phyloP scores from a whole-genome alignment of 2,888 invertebrate species.

The Zhengitettix transpicula region DNA sequence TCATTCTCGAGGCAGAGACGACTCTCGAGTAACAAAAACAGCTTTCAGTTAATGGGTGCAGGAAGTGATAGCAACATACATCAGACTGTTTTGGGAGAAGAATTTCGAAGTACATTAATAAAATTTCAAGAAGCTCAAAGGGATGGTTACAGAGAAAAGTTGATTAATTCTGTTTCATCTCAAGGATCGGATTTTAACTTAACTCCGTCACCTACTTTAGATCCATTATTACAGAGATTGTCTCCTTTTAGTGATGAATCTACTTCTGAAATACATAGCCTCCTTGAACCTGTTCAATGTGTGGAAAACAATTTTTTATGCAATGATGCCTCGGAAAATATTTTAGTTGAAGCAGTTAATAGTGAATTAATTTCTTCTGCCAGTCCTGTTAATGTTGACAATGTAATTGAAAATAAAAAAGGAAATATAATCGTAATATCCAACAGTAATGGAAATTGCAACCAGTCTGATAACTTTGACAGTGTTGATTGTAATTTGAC shows the following conservation, averaged over 20 bases:
- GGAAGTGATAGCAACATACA: constrained; percentile 40
- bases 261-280: not conserved
- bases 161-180: not conserved
- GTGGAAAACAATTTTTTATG: constrained; percentile 20
- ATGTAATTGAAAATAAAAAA: not conserved
- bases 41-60: constrained; percentile 16
- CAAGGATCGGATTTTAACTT: not conserved
- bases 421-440: no score
- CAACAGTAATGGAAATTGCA: no score
- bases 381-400: not conserved
- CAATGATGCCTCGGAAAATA: constrained; percentile 20
- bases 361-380: no score
- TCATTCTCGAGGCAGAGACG: constrained; percentile 2
- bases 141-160: not conserved
- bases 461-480: no score
- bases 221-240: not conserved
- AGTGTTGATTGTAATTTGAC: no score
- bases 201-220: not conserved
- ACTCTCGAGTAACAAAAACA: not conserved
- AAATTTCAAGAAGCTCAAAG: constrained; percentile 21
- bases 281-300: constrained; percentile 1
- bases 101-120: constrained; percentile 34
- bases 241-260: not conserved
- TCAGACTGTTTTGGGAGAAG: constrained; percentile 30
- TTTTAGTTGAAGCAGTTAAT: no score